phyloP scores from a whole-genome alignment of 2,888 invertebrate genomes.

The Lordiphosa fenestrarum region DNA sequence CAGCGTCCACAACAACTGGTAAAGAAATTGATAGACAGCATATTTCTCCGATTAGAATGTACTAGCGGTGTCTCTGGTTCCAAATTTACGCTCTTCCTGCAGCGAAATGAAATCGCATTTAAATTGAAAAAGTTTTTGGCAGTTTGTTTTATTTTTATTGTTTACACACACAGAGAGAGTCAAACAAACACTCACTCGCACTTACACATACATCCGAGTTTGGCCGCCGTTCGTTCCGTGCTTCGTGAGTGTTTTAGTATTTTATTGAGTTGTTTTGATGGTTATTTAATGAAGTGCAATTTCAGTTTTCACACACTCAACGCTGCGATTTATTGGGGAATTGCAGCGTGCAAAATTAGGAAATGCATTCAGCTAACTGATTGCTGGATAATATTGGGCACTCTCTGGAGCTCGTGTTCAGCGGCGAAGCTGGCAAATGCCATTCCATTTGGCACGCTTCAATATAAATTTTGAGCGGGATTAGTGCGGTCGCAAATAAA shows the following conservation, averaged over 20 bases:
- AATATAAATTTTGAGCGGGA: conserved; percentile 34
- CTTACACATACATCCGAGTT: conserved; percentile 10
- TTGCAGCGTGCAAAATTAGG: conserved; percentile 29
- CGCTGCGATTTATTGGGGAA: conserved; percentile 50
- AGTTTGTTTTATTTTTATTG: conserved; percentile 48
- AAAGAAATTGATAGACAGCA: conserved; percentile 54
- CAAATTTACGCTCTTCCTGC: conserved; percentile 24
- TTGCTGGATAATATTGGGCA: conserved; percentile 55
- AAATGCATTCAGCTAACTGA: conserved; percentile 44
- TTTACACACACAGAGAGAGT: conserved; percentile 20
- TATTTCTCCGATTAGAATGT: conserved; percentile 21
- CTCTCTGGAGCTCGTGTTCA: conserved; percentile 18
- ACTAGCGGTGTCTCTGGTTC: neutral
- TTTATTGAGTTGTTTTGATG: conserved; percentile 75
- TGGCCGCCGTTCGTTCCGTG: conserved; percentile 41
- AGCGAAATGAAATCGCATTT: conserved; percentile 56
- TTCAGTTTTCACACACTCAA: conserved; percentile 51
- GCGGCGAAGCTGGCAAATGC: conserved; percentile 1
- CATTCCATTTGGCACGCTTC: conserved; percentile 45
- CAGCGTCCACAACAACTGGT: conserved; percentile 10
- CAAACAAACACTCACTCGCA: neutral
- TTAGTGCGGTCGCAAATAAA: conserved; percentile 46
- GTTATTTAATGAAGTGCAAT: conserved; percentile 72
- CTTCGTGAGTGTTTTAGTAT: conserved; percentile 54
- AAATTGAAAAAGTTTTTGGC: conserved; percentile 67